These are phyloP conservation scores for Pachliopta kotzebuea DNA, from an alignment of 2,888 invertebrate genomes.

Conservation along the genomic window DNA sequence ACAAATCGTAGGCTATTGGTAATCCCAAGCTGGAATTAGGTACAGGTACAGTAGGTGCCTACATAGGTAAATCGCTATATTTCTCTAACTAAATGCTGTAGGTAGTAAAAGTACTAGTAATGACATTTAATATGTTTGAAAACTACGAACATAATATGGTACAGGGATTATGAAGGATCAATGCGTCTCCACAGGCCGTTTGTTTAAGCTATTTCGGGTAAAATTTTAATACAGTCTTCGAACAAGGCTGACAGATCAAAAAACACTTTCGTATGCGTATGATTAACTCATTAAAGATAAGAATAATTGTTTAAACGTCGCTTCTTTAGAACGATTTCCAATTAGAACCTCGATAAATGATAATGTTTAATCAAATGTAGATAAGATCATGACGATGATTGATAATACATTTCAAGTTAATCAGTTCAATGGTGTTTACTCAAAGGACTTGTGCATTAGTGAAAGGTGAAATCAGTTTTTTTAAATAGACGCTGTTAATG, in stretches of 20 bases:
- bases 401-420: conserved; percentile 33
- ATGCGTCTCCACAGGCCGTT: too few species aligned
- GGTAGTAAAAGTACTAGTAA: too few species aligned
- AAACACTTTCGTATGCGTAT: conserved; percentile 7
- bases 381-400: conserved; percentile 33
- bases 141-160: too few species aligned
- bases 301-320: conserved; percentile 31
- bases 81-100: too few species aligned
- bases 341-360: conserved; percentile 31
- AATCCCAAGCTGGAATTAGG: too few species aligned
- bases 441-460: conserved; percentile 4
- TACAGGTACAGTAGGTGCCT: too few species aligned
- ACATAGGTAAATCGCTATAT: too few species aligned
- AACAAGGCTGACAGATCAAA: neutral
- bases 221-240: neutral
- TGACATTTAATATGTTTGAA: too few species aligned
- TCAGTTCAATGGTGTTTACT: conserved; percentile 10
- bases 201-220: neutral
- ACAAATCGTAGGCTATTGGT: too few species aligned
- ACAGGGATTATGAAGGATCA: too few species aligned
- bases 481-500: neutral
- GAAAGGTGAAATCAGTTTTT: conserved; percentile 1
- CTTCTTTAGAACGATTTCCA: conserved; percentile 38
- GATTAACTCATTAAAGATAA: conserved; percentile 14
- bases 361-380: conserved; percentile 19